Evolutionary conservation across 2,888 invertebrate species (phyloP).

Genomic region (Argyresthia goedartella): DNA sequence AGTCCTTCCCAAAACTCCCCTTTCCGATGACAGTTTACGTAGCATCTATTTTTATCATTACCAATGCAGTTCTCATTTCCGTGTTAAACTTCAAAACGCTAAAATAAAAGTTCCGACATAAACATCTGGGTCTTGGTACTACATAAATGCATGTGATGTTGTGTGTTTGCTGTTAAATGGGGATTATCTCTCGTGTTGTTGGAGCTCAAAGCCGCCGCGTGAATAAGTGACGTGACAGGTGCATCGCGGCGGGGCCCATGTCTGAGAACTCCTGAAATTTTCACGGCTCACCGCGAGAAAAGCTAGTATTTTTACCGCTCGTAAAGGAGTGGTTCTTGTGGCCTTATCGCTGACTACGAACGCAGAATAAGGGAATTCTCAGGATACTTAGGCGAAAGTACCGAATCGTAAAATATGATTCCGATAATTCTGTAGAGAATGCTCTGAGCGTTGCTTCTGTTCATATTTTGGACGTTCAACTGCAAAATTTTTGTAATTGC

Average conservation of each 20-base stretch:
- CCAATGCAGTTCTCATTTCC: neutral
- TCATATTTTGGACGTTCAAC: too few relatives aligned
- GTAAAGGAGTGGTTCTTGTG: neutral
- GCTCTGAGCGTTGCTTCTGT: too few relatives aligned
- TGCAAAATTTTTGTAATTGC: too few relatives aligned
- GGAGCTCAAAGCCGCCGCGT: slow-evolving; percentile 10
- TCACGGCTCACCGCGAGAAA: neutral
- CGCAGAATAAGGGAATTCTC: too few relatives aligned
- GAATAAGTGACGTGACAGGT: slow-evolving; percentile 22
- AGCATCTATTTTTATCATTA: neutral
- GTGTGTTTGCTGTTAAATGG: slow-evolving; percentile 16
- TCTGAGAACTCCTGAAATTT: slow-evolving; percentile 12
- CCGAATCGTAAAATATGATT: too few relatives aligned
- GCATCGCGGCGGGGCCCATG: slow-evolving; percentile 14
- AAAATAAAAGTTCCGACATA: neutral
- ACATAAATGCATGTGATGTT: slow-evolving; percentile 16
- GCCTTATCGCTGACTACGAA: too few relatives aligned
- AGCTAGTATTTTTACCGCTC: neutral
- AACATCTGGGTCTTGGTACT: neutral
- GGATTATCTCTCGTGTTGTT: slow-evolving; percentile 3
- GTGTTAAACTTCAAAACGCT: neutral
- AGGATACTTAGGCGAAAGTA: too few relatives aligned
- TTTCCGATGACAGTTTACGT: neutral
- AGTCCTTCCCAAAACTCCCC: neutral
- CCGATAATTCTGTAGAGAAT: too few relatives aligned